Evolutionary conservation across 2,113 vertebrate genomes (phyloP).

Genomic region (Emydura subglobosa): DNA sequence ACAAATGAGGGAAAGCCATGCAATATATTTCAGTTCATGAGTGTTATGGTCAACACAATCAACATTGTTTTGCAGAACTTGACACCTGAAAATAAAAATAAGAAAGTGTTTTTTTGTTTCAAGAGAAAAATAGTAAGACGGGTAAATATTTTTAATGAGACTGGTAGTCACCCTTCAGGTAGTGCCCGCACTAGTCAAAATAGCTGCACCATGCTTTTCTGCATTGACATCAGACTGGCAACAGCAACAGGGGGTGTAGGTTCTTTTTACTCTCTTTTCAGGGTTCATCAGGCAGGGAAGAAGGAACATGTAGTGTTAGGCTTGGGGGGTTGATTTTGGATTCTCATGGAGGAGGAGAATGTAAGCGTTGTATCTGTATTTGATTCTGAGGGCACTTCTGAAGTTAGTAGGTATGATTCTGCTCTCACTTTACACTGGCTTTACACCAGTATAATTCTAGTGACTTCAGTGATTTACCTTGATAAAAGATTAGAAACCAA

Average conservation of each 20-base stretch:
- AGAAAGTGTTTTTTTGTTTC: background rate
- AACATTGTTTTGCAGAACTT: background rate
- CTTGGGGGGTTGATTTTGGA: background rate
- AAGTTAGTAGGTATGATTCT: background rate
- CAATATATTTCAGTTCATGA: background rate
- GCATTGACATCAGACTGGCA: background rate
- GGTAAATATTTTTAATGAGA: background rate
- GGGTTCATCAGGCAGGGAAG: background rate
- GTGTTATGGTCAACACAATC: background rate
- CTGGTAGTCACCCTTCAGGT: background rate
- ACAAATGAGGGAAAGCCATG: background rate
- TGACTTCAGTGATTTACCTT: background rate
- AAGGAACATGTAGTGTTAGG: background rate
- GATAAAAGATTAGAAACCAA: background rate
- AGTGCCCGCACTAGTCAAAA: background rate
- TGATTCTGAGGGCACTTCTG: background rate
- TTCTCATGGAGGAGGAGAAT: fast-evolving
- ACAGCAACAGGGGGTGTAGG: background rate
- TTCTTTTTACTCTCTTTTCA: background rate
- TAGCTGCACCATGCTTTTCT: background rate
- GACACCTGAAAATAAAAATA: background rate
- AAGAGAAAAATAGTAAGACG: background rate
- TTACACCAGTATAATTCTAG: background rate
- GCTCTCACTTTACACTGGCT: background rate
- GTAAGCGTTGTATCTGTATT: background rate